Evolutionary conservation across 2,797 vertebrate genomes (phyloP), one percentile per base, ranked within the genome.

Genomic region (Dendrocincla tyrannina): DNA sequence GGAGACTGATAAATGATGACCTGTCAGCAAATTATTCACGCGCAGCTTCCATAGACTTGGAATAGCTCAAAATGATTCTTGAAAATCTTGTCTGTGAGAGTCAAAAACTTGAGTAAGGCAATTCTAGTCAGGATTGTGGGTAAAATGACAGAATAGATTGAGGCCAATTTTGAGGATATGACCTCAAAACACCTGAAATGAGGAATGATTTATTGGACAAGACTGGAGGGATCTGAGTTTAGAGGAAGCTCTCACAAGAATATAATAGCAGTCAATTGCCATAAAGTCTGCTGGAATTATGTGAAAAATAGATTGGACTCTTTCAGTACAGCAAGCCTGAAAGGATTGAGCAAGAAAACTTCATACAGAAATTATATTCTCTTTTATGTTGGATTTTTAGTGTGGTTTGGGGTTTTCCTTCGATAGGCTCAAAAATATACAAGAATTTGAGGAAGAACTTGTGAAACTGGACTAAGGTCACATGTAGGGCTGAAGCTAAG

Each of bases 71-170:
- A 91, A 59, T 37, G 7, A 7, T 76, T 79, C 75, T 60, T 81
- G 37, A 74, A 30, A 86, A 70, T 75, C 64, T 80, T 68, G 39
- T 73, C 72, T 74, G 22, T 35, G 28, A 63, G 42, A 77, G 44
- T 70, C 25, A 80, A 81, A 84, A 89, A 83, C 76, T 72, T 69
- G 37, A 93, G 33, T 56, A 28, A 91, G 30, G 49, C 30, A 77
- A 30, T 66, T 88, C 73, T 86, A 42, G 46, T 72, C 66, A 90
- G 58, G 46, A 46, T 88, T 90, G 44, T 78, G 78, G 66, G 66
- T 60, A 86, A 96, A 95, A 93, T 86, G 77, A 84, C 66, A 95
- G n/a, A 81, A 88, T 50, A 50, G 41, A 91, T 91, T 88, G 91
- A 81, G 80, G 77, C 53, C 42, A 67, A 6, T 84, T 91, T 94